Conservation (phyloP, 53 echinoderm and acorn worm species). For the Henricia sp. region DNA sequence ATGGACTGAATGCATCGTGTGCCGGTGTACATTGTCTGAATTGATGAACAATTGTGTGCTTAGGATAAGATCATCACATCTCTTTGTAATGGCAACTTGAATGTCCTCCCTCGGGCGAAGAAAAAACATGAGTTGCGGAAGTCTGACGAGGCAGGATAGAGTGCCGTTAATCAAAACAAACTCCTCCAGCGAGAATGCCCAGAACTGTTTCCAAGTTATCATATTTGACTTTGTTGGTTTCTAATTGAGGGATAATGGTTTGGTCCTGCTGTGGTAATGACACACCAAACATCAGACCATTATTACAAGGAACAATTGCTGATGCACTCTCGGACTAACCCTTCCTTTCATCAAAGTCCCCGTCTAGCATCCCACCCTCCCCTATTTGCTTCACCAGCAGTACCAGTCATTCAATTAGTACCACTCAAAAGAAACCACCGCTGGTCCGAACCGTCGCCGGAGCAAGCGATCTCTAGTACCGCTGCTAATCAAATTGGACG, state of each 20-base stretch:
- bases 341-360: background rate
- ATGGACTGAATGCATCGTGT: background rate
- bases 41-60: conserved; percentile 22
- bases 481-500: conserved; percentile 43
- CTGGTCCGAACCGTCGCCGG: conserved; percentile 19
- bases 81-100: background rate
- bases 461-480: conserved; percentile 29
- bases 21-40: conserved; percentile 1
- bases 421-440: conserved; percentile 45
- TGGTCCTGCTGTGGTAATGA: background rate
- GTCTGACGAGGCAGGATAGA: too few relatives aligned
- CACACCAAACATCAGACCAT: background rate
- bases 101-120: background rate
- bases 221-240: background rate
- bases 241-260: background rate
- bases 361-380: background rate
- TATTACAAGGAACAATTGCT: background rate
- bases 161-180: background rate
- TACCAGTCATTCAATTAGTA: conserved; percentile 29
- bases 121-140: too few relatives aligned
- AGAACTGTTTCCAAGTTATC: conserved; percentile 26
- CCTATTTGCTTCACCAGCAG: background rate
- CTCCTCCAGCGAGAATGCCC: background rate
- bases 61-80: background rate
- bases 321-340: background rate